Evolutionary conservation across 2,113 vertebrate species (phyloP).

Genomic region (Anser brachyrhynchus): DNA sequence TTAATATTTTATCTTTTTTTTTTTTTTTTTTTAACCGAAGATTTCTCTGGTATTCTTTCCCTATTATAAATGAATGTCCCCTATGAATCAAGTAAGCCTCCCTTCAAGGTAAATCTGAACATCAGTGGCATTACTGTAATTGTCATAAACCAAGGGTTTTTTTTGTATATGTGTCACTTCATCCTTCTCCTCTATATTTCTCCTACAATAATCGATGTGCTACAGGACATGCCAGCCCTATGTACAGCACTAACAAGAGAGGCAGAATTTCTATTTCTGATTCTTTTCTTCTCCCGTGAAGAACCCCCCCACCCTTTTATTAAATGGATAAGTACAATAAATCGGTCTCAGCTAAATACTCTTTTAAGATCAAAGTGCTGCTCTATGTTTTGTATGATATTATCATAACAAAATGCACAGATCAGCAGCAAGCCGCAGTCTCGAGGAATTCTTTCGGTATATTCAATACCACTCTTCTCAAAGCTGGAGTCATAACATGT

Average conservation of each 20-base stretch:
- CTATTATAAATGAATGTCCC: not conserved
- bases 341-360: not conserved
- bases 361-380: not conserved
- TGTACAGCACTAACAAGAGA: not conserved
- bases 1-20: not conserved
- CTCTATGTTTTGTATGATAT: not conserved
- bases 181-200: not conserved
- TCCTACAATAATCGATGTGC: not conserved
- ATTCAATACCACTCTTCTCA: not conserved
- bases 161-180: not conserved
- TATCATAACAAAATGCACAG: slow-evolving; percentile 6
- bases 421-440: not conserved
- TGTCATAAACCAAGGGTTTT: not conserved
- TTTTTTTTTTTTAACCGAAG: not conserved
- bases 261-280: not conserved
- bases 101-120: not conserved
- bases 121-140: not conserved
- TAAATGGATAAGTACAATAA: not conserved
- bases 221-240: not conserved
- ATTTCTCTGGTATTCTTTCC: not conserved
- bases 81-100: not conserved
- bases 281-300: not conserved
- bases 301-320: not conserved
- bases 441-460: not conserved
- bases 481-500: not conserved